Conservation (phyloP, 2,113 vertebrate species). For the Tursiops truncatus region DNA sequence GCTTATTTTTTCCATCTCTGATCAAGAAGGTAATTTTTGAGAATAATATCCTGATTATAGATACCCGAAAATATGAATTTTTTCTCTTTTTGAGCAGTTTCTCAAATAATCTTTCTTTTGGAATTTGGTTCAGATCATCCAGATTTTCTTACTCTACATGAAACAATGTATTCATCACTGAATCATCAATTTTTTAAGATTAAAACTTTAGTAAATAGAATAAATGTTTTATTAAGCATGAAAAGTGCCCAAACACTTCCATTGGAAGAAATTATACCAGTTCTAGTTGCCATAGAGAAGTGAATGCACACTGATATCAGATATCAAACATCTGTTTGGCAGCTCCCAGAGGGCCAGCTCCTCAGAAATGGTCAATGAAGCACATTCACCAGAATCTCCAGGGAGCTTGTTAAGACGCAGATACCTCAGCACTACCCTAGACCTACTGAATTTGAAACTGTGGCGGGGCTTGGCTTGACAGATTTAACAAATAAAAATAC, state of each 20-base stretch:
- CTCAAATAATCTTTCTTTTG: conserved; percentile 22
- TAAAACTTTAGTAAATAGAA: not conserved
- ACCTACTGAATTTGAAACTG: not conserved
- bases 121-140: not conserved
- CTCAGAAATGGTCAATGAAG: not conserved
- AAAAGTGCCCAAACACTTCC: not conserved
- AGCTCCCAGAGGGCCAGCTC: not conserved
- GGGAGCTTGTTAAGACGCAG: not conserved
- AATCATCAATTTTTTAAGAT: not conserved
- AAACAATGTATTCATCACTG: not conserved
- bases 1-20: not conserved
- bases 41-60: not conserved
- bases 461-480: not conserved
- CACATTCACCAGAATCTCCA: not conserved
- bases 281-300: not conserved
- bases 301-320: not conserved
- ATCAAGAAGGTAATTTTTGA: not conserved
- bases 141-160: not conserved
- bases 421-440: not conserved
- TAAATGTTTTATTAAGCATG: not conserved
- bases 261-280: not conserved
- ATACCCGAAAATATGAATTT: not conserved
- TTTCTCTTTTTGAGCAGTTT: not conserved
- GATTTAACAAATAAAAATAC: not conserved
- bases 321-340: not conserved